Base-by-base conservation (phyloP, 2,797 vertebrate genomes). In the Poliocrania exsul region DNA sequence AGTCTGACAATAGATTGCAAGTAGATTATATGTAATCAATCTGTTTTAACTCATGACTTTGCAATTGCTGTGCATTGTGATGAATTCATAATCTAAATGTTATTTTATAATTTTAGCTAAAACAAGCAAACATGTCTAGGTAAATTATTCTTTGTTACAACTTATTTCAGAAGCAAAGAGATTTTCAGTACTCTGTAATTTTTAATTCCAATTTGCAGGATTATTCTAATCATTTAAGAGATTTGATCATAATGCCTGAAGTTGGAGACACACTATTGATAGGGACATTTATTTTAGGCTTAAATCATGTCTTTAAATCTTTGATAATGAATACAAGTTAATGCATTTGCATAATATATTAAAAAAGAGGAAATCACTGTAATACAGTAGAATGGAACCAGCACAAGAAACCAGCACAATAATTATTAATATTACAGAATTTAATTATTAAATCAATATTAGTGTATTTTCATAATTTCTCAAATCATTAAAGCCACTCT, bases 401-500 rank as follows among this genome's bases (percentile, higher is more conserved):
- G 73, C 16, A 37, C 7, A 90, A 78, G 31, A 50, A 57, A 86
- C 47, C 46, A 95, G 57, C 16, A 56, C 7, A 94, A 72, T 92
- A 96, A 96, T 92, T 96, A 86, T 94, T 77, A 86, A 89, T 50
- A 84, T 57, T 94, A 78, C 23, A 72, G 21, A 91, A 29, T 94
- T 88, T 96, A 95, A 95, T 94, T 96, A 92, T 16, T 85, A 94
- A 96, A 95, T 80, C 74, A 96, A 83, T 90, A 96, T 81, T 61
- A 92, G 88, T 16, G 16, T 84, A 90, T 97, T 97, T 95, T 96
- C 72, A 64, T 88, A 95, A 90, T 95, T 98, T 98, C 93, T 97
- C 97, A 98, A 96, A 97, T 93, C 96, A 98, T 98, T 98, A 98
- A 98, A 98, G 97, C 97, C 97, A 98, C 98, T 98, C 98, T 97